Evolutionary conservation across 2,797 vertebrate genomes (phyloP), one percentile per base, ranked within the genome.

Genomic region (Protonibea diacanthus): DNA sequence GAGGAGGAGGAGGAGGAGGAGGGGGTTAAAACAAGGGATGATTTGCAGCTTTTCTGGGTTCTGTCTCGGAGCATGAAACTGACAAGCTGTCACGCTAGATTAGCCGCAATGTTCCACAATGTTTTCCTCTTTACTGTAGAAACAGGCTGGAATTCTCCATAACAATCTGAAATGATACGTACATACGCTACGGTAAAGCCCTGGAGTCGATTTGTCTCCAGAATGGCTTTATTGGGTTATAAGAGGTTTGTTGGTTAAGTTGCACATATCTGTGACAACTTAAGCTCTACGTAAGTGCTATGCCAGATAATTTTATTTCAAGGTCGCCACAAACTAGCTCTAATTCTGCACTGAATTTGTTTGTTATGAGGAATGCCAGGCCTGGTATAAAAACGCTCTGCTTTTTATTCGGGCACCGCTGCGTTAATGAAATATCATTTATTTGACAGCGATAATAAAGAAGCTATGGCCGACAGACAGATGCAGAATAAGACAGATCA

Each of bases 41-140:
- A 85, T 87, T 89, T 88, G 87, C 68, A 92, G 81, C 82, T 91
- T 90, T 86, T 91, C 91, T 94, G 93, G 82, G 78, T 92, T 93
- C 63, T 92, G 90, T 94, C 92, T 92, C 21, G 1, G 69, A 90
- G 74, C 86, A 86, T 78, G 83, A 80, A 89, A 90, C 91, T 89
- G 92, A 92, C 90, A 93, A 86, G 88, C 91, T 94, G 93, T 91
- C 91, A 88, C 76, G 88, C 84, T 67, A 74, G 88, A 93, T 95
- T 94, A 93, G 77, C 78, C 18, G 20, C 74, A 89, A 81, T 25
- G 66, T 83, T 92, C 78, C 87, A 83, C 88, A 86, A 90, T 84
- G 86, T 88, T 91, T 92, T 83, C 87, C 88, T 91, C 92, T 86
- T 74, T 78, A 83, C 83, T 86, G 86, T 85, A 80, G 76, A 61